Conservation (phyloP, 2,888 invertebrate genomes). For the Cephus runcator region DNA sequence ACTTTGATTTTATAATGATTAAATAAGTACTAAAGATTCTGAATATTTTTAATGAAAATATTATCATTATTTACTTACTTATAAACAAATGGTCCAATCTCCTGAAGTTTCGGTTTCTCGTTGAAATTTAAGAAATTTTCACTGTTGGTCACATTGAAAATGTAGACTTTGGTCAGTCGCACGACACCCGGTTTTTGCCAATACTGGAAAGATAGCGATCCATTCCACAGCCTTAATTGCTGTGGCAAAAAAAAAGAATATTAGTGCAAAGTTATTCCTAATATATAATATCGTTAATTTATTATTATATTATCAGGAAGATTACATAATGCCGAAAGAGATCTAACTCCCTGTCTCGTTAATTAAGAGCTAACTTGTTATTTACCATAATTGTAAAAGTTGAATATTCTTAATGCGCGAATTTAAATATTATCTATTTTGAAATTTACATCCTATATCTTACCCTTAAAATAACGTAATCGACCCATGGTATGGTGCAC, state of each 20-base stretch:
- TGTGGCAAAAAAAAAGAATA: slow-evolving; percentile 59
- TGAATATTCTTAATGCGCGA: too few relatives aligned
- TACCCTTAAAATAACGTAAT: slow-evolving; percentile 87
- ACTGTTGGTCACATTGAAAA: slow-evolving; percentile 89
- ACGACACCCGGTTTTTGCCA: slow-evolving; percentile 90
- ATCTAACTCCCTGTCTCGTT: background rate
- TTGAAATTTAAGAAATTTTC: slow-evolving; percentile 80
- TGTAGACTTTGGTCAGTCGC: slow-evolving; percentile 85
- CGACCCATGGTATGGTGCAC: slow-evolving; percentile 88
- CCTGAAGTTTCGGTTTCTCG: slow-evolving; percentile 83
- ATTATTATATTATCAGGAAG: background rate
- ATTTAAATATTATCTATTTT: too few relatives aligned
- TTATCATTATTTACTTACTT: slow-evolving; percentile 70
- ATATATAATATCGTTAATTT: background rate
- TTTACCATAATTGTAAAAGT: background rate
- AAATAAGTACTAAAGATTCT: background rate
- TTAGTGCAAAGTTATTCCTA: background rate
- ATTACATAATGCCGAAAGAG: background rate
- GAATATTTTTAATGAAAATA: background rate
- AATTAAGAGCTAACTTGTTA: background rate
- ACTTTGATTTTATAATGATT: background rate
- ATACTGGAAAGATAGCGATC: slow-evolving; percentile 86
- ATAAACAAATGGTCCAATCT: slow-evolving; percentile 89
- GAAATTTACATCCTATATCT: slow-evolving; percentile 35
- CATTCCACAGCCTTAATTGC: slow-evolving; percentile 87